phyloP scores from a whole-genome alignment of 30 jellyfish, hydroid and myxozoan species.

The Aurelia aurita complex sp. Pacific region DNA sequence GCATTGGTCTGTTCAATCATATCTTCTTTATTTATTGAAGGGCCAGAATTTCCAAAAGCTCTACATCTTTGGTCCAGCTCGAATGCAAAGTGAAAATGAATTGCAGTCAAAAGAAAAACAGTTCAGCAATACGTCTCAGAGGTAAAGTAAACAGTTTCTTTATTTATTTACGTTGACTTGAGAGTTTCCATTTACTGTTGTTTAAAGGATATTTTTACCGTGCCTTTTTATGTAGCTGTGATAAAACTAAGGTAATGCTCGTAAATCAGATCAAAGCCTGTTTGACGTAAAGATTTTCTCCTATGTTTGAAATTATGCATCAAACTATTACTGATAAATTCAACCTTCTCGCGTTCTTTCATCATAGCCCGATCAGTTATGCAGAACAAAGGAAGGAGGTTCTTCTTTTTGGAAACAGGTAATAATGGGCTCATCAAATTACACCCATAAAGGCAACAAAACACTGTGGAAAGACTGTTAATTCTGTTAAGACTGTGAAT shows the following conservation, averaged over 20 bases:
- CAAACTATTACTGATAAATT: no score
- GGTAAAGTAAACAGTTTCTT: not conserved
- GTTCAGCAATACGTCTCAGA: not conserved
- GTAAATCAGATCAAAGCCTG: no score
- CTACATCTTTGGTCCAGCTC: conserved; percentile 63
- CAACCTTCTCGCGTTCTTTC: no score
- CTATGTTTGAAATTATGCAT: no score
- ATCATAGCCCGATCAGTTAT: no score
- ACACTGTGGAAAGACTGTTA: no score
- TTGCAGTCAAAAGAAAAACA: not conserved
- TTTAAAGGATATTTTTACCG: not conserved
- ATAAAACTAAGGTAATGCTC: no score
- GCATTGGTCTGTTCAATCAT: not conserved
- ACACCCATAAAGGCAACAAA: no score
- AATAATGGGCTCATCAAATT: no score
- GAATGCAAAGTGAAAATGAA: conserved; percentile 7
- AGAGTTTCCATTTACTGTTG: not conserved
- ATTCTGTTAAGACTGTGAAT: no score
- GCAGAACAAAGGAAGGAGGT: not conserved
- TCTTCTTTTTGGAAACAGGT: conserved; percentile 34
- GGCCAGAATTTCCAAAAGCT: not conserved
- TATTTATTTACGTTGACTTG: not conserved
- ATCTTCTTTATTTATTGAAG: not conserved
- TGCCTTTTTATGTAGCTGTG: not conserved
- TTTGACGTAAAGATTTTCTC: no score